Evolutionary conservation across 2,113 vertebrate species (phyloP).

Genomic region (Corvus hawaiiensis): DNA sequence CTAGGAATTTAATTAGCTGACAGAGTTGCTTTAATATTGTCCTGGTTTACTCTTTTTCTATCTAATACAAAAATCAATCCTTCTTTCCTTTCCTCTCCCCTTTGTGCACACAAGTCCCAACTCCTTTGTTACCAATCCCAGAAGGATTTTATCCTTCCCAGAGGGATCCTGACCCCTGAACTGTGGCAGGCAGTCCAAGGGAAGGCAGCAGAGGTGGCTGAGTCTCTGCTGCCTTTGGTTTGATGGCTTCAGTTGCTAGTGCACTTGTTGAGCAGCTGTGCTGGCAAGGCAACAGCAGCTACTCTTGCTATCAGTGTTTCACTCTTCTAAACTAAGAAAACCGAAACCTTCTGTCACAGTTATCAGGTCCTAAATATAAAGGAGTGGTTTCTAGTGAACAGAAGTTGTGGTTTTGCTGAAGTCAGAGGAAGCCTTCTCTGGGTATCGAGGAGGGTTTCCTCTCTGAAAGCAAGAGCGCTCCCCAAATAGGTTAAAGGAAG

Average conservation of each 20-base stretch:
- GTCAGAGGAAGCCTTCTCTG: background rate
- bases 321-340: background rate
- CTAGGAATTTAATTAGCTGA: background rate
- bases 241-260: background rate
- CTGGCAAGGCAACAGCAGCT: background rate
- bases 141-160: background rate
- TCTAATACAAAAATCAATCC: background rate
- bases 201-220: background rate
- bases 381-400: background rate
- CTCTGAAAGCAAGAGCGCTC: background rate
- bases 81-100: background rate
- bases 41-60: background rate
- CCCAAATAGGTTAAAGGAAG: background rate
- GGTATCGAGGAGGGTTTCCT: background rate
- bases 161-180: background rate
- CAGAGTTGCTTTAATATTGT: background rate
- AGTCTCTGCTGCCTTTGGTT: background rate
- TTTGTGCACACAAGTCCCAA: rapidly evolving
- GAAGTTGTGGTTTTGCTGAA: background rate
- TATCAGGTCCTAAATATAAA: background rate
- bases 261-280: background rate
- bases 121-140: background rate
- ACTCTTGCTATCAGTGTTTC: background rate
- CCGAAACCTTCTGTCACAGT: background rate
- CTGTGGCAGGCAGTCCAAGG: background rate